phyloP scores from a whole-genome alignment of 2,113 vertebrate species.

The Daphoenositta chrysoptera region DNA sequence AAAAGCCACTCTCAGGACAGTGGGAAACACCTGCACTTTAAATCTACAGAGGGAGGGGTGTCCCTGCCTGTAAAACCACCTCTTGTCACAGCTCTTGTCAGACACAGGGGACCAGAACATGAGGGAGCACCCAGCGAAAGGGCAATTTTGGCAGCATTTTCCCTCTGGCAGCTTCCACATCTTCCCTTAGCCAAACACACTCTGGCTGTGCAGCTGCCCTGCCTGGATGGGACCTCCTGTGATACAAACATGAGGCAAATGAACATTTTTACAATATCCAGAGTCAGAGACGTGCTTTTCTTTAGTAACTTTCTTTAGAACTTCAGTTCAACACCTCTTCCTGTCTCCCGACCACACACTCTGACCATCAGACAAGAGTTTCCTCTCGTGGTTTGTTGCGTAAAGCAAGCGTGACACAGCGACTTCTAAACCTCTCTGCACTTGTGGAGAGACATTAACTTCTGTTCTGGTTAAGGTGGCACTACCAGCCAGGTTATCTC shows the following conservation, averaged over 20 bases:
- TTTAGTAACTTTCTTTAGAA: neutral
- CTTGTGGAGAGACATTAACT: neutral
- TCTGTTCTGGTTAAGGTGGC: neutral
- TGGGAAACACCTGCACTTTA: neutral
- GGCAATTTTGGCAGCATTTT: neutral
- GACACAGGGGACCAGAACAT: neutral
- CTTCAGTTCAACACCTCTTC: neutral
- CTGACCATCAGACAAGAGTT: neutral
- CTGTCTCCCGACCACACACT: neutral
- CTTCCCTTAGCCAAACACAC: neutral
- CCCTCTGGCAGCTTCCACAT: neutral
- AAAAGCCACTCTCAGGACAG: neutral
- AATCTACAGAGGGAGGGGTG: neutral
- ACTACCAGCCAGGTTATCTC: neutral
- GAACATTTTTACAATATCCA: neutral
- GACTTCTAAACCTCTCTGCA: neutral
- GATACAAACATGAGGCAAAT: neutral
- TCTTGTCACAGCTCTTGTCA: neutral
- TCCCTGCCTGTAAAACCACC: neutral
- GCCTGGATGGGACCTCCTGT: neutral
- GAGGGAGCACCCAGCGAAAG: neutral
- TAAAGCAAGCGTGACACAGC: fast-evolving
- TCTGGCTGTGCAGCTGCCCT: neutral
- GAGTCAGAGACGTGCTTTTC: neutral
- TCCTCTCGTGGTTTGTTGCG: neutral